Conservation (phyloP, 2,888 invertebrate species). For the Minunthozetes semirufus region DNA sequence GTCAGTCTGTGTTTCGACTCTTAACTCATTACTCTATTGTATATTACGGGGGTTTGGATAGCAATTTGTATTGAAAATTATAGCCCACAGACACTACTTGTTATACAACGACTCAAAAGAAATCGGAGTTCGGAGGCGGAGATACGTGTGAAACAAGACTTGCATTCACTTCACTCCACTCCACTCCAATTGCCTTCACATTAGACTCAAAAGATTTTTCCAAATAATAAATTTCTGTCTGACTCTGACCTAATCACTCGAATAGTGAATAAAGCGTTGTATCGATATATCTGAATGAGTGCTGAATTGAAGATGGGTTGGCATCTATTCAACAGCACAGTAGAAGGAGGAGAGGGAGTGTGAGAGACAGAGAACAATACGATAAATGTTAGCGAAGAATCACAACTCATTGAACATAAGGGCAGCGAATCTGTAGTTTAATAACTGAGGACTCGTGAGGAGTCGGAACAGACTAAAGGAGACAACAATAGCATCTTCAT, state of each 20-base stretch:
- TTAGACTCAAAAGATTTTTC: neutral
- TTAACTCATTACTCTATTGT: slow-evolving; percentile 10
- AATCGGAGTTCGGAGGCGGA: neutral
- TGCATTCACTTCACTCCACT: neutral
- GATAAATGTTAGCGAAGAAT: slow-evolving; percentile 8
- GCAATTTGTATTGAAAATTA: slow-evolving; percentile 11
- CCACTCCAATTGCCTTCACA: too few relatives aligned
- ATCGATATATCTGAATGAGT: too few relatives aligned
- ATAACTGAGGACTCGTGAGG: neutral
- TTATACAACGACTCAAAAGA: slow-evolving; percentile 13
- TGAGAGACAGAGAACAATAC: too few relatives aligned
- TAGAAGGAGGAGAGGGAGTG: slow-evolving; percentile 1
- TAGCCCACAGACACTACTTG: neutral
- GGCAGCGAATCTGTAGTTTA: neutral
- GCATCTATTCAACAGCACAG: neutral
- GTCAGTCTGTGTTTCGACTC: neutral
- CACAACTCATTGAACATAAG: slow-evolving; percentile 25
- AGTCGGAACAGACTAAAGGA: neutral
- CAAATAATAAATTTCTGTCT: neutral
- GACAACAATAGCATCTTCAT: slow-evolving; percentile 19
- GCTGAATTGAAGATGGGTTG: too few relatives aligned
- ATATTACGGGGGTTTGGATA: neutral
- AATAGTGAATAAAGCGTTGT: neutral
- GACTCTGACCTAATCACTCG: slow-evolving; percentile 2
- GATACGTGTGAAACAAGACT: neutral